Conservation (phyloP, 2,113 vertebrate genomes). For the Promerops cafer region DNA sequence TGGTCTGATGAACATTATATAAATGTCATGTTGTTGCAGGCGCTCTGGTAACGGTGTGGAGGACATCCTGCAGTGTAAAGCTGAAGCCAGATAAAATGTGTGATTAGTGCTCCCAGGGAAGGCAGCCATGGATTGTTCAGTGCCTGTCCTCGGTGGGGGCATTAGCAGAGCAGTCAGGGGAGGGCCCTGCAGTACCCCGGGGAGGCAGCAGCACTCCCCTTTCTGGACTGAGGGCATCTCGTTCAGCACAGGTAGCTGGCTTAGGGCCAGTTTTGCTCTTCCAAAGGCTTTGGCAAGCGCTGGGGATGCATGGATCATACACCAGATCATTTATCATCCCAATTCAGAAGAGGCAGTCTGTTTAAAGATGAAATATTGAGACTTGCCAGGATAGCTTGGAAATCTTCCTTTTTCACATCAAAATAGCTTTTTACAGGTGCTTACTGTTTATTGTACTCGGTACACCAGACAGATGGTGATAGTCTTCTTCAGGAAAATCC, state of each 20-base stretch:
- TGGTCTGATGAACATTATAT: neutral
- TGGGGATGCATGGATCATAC: neutral
- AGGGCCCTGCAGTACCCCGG: neutral
- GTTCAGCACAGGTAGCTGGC: neutral
- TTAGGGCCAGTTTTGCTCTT: neutral
- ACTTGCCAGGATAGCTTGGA: neutral
- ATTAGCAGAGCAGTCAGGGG: neutral
- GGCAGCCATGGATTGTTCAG: neutral
- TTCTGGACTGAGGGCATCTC: neutral
- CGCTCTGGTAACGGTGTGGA: accelerated
- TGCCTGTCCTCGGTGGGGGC: neutral
- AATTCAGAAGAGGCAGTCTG: neutral
- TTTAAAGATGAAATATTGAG: neutral
- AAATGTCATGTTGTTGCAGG: neutral
- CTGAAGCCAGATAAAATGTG: neutral
- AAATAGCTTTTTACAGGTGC: neutral
- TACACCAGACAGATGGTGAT: neutral
- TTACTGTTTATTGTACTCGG: neutral
- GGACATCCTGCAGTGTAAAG: neutral
- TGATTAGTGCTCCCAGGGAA: neutral
- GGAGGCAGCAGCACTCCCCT: neutral
- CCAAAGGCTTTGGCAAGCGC: neutral
- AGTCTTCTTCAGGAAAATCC: constrained; percentile 12
- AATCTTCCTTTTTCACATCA: neutral
- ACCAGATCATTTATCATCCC: neutral